These are phyloP conservation scores for Coregonus suidteri DNA, from an alignment of 2,797 vertebrate species.

Conservation along the genomic window DNA sequence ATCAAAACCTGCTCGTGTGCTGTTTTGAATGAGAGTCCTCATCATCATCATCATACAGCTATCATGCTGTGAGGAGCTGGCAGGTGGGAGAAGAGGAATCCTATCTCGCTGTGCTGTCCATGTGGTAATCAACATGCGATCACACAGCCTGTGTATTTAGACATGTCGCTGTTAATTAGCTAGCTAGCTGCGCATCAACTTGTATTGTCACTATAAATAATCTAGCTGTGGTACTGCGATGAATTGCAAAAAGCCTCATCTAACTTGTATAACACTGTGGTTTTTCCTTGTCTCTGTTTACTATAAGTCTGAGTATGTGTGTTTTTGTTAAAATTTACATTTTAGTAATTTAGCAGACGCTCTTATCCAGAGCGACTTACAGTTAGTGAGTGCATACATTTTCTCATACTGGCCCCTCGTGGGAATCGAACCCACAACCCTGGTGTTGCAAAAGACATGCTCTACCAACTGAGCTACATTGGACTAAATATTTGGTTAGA, in stretches of 20 bases:
- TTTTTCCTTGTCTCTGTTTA: neutral
- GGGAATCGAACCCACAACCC: too few species aligned
- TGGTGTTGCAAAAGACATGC: too few species aligned
- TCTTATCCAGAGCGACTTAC: too few species aligned
- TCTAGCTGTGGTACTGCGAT: conserved; percentile 30
- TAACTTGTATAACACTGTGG: conserved; percentile 12
- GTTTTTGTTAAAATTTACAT: too few species aligned
- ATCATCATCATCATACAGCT: conserved; percentile 33
- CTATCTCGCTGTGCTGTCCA: neutral
- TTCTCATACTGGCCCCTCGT: too few species aligned
- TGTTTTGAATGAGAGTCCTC: conserved; percentile 41
- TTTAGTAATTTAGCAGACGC: too few species aligned
- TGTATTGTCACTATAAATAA: conserved; percentile 34
- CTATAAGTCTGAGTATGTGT: too few species aligned
- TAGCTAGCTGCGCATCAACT: conserved; percentile 28
- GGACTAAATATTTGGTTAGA: neutral
- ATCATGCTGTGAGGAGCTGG: conserved; percentile 37
- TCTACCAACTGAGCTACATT: too few species aligned
- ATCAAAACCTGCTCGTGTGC: neutral
- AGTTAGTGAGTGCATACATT: too few species aligned
- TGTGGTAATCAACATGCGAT: conserved; percentile 45
- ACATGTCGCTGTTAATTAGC: conserved; percentile 56
- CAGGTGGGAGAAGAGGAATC: conserved; percentile 11
- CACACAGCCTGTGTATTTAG: conserved; percentile 41
- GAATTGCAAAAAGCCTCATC: conserved; percentile 54